phyloP scores from a whole-genome alignment of 64 coral and sea anemone genomes.

The Montipora efflorescens region DNA sequence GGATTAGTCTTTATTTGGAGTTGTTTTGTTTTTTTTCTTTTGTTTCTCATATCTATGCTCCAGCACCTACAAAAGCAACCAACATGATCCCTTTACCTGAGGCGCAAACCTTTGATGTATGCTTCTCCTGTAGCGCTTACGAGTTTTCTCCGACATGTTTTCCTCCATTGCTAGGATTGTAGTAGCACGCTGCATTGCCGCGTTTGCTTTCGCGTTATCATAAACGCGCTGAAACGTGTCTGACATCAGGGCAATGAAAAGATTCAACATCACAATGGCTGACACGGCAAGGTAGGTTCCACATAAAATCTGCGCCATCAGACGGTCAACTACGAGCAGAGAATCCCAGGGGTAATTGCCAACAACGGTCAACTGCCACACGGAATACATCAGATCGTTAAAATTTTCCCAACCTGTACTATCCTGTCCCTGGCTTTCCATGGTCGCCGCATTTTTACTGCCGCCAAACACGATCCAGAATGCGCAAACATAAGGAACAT shows the following conservation, averaged over 20 bases:
- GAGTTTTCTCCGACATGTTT: slow-evolving; percentile 68
- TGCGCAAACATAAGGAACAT: slow-evolving; percentile 93
- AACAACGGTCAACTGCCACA: slow-evolving; percentile 95
- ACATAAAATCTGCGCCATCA: slow-evolving; percentile 96
- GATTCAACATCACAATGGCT: slow-evolving; percentile 91
- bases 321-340: slow-evolving; percentile 77
- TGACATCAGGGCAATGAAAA: slow-evolving; percentile 99
- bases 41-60: no score
- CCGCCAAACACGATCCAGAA: slow-evolving; percentile 98
- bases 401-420: slow-evolving; percentile 83
- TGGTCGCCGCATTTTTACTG: slow-evolving; percentile 75
- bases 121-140: slow-evolving; percentile 58
- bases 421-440: slow-evolving; percentile 57
- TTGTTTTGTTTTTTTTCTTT: no score
- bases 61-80: no score
- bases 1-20: no score
- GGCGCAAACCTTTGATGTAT: slow-evolving; percentile 77
- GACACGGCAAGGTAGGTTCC: slow-evolving; percentile 93
- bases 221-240: slow-evolving; percentile 99
- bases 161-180: slow-evolving; percentile 86
- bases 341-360: slow-evolving; percentile 98
- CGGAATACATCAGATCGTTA: slow-evolving; percentile 97
- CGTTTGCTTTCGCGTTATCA: slow-evolving; percentile 97
- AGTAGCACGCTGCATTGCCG: slow-evolving; percentile 91
- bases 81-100: slow-evolving; percentile 56